Evolutionary conservation across 2,113 vertebrate species (phyloP), one percentile per base, ranked within the genome.

Genomic region (Cygnus buccinator): DNA sequence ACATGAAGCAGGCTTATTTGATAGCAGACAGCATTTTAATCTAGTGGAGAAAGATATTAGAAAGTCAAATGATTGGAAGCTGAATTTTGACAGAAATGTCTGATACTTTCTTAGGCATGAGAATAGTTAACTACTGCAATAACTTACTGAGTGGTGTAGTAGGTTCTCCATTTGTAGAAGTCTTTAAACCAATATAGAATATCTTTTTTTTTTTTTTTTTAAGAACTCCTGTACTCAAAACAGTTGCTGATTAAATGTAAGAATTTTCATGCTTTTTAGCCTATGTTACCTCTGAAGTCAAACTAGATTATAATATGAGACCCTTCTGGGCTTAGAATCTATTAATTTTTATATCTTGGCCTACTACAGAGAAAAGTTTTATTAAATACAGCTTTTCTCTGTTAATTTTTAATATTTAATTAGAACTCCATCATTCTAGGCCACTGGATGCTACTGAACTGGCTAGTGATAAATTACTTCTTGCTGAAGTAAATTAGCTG

Each of bases 351-450:
- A 18, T 7, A 52, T 84, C 39, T 93, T 95, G 43, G 52, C 26
- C 54, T 85, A 76, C 43, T 91, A 44, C 48, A 90, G n/a, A 58
- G 9, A 8, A 37, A 83, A 31, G 28, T 44, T 96, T 68, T 66
- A 73, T 87, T 79, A 73, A 90, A 83, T 79, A 77, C 50, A 84
- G 48, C 9, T 84, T 95, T 95, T 90, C 33, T 66, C 57, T 83
- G 54, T 66, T 80, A 82, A 48, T 85, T 92, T 94, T 83, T 73
- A 80, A 44, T 84, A 80, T 86, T 94, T 95, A 46, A 67, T 92
- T 92, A 80, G 61, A 92, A 66, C 6, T 25, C n/a, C 22, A 63
- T 77, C 18, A 29, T 90, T 83, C 37, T 83, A 77, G 85, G 28
- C 83, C 50, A 77, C 44, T 84, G 63, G 63, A 62, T 80, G 57